Evolutionary conservation across 1,140 invertebrate genomes (phyloP), one percentile per base, ranked within the genome.

Genomic region (Pseudachorutes palmiensis): DNA sequence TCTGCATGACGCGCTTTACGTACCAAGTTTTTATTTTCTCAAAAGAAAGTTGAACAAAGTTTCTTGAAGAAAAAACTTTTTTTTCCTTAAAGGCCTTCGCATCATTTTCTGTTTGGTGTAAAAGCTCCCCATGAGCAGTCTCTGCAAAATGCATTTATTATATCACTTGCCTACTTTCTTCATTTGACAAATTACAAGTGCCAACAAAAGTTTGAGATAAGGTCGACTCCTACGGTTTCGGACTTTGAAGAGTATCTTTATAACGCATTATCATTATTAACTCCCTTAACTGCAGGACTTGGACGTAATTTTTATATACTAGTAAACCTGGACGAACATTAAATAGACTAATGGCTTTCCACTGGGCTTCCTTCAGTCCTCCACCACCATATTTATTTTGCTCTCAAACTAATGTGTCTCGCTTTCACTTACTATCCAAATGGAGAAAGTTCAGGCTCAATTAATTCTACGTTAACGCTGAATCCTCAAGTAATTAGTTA

Each of bases 171-270:
- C 24, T 31, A 41, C n/a, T 58, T 64, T 57, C 49, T 32, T 48
- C 36, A 32, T 60, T 68, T 68, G 67, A 68, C 67, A 68, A 68
- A 68, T 68, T 68, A 68, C 67, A 57, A 62, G 32, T 62, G 59
- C 64, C 68, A 69, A 41, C 31, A 62, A 36, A n/a, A 62, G 22
- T 51, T 36, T 29, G 26, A 61, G 31, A 62, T 16, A 60, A 19
- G 36, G 51, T 55, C 51, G 3, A 9, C 24, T 55, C 9, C 51
- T 19, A 22, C 5, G 51, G 24, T 19, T 5, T 14, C 14, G 14
- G 24, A 55, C 14, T 55, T 55, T 24, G 22, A 41, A 5, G 36
- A 41, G 36, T 41, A 19, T 5, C 19, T 9, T 41, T 41, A 41
- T 41, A 19, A 41, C 5, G 36, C 19, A 41, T 41, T 41, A 55